Conservation (phyloP, 2,888 invertebrate genomes). For the Oligia latruncula region DNA sequence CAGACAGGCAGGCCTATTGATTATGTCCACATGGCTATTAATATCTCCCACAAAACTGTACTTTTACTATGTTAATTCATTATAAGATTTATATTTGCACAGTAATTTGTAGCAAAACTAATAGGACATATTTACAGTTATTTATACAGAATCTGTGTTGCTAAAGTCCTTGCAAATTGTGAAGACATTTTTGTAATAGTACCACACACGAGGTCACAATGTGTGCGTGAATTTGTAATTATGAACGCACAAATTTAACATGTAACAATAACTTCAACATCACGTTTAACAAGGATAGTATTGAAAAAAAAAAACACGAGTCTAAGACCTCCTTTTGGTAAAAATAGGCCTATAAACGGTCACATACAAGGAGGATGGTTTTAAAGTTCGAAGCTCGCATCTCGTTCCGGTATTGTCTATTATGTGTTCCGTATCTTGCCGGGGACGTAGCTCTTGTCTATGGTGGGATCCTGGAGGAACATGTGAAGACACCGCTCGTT, state of each 20-base stretch:
- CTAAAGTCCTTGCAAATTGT: constrained; percentile 37
- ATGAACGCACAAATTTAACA: constrained; percentile 44
- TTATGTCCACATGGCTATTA: constrained; percentile 27
- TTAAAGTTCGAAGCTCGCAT: constrained; percentile 74
- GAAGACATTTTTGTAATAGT: constrained; percentile 38
- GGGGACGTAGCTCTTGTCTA: constrained; percentile 99
- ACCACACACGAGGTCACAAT: constrained; percentile 46
- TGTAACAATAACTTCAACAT: constrained; percentile 43
- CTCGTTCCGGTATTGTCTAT: constrained; percentile 76
- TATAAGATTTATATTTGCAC: constrained; percentile 45
- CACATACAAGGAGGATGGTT: constrained; percentile 71
- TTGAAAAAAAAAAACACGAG: constrained; percentile 37
- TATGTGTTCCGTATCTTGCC: constrained; percentile 99
- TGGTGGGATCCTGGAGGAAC: constrained; percentile 99
- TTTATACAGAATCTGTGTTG: constrained; percentile 48
- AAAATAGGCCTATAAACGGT: constrained; percentile 67
- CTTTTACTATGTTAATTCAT: constrained; percentile 43
- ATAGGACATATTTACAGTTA: constrained; percentile 34
- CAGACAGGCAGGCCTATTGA: constrained; percentile 44
- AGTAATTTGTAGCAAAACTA: constrained; percentile 38
- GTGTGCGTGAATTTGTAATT: constrained; percentile 49
- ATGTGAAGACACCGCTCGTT: constrained; percentile 99
- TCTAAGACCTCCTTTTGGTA: constrained; percentile 39
- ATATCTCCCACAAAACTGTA: constrained; percentile 42
- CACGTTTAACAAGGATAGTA: constrained; percentile 37